Evolutionary conservation across 1,140 invertebrate genomes (phyloP), one percentile per base, ranked within the genome.

Genomic region (Trichonephila inaurata): DNA sequence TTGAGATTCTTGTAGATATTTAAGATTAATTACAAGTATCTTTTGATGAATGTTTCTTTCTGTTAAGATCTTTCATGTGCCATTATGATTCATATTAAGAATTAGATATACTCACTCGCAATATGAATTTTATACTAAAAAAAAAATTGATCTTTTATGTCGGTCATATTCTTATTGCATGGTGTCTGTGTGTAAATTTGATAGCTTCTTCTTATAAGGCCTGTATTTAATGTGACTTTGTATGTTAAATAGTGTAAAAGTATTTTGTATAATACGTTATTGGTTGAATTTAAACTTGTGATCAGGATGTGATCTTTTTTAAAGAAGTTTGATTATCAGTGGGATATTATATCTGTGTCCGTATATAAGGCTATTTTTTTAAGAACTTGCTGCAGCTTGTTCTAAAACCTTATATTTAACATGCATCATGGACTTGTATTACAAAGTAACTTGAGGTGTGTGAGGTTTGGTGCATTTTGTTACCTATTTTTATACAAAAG

Each of bases 281-380:
- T 19, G 64, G 33, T 88, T 40, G 86, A 33, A 64, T 64, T 88
- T 7, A 64, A 88, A 88, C 61, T 33, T 66, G 86, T 88, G 86
- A 88, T 88, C 28, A 33, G 62, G 86, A 40, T 88, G 86, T 88
- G 86, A 88, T 88, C 61, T 88, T 88, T 88, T 88, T 33, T 88
- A 66, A n/a, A 64, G 61, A 88, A n/a, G 51, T 88, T 40, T 88
- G 61, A 40, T 64, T 44, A 62, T 8, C 28, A 21, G 19, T 40
- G 21, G 51, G 16, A 87, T 62, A 51, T 51, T 51, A 18, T 62
- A 88, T 58, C 18, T n/a, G 28, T 88, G 86, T 64, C 28, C n/a
- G 21, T 88, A 64, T 88, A 88, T 88, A 88, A 88, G 58, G 86
- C 86, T 88, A 88, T 88, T 88, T 88, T 85, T 88, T 33, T 88